A percentile compares a stretch with the other conserved stretches of the same genome.
Conservation (phyloP, 2,113 vertebrate species). For the Lota lota region DNA sequence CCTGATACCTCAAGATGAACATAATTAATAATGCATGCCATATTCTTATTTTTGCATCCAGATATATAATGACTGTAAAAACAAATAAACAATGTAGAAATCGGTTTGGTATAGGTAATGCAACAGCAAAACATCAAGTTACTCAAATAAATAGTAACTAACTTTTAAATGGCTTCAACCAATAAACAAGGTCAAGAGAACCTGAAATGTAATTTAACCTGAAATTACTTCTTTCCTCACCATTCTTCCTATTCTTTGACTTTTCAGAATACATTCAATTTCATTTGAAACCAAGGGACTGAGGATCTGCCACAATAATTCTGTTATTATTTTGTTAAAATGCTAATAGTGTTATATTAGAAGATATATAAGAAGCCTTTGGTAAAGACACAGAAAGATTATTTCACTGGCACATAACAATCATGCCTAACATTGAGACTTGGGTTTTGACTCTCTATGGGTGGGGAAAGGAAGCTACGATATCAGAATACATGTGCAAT, state of each 20-base stretch:
- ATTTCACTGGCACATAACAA: constrained; percentile 40
- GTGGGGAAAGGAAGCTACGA: constrained; percentile 40
- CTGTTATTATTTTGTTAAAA: constrained; percentile 36
- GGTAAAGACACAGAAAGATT: constrained; percentile 21
- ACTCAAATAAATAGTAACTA: constrained; percentile 25
- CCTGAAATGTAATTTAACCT: constrained; percentile 6
- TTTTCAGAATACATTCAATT: neutral
- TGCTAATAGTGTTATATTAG: constrained; percentile 36
- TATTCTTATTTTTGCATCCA: too few species aligned
- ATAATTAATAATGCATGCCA: too few species aligned
- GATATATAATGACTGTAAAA: too few species aligned
- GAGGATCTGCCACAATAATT: constrained; percentile 18
- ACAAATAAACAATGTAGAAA: too few species aligned
- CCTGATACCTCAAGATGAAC: too few species aligned
- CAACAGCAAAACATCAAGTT: constrained; percentile 5
- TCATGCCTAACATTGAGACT: constrained; percentile 22
- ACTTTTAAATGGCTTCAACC: neutral
- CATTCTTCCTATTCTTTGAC: too few species aligned
- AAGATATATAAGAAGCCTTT: constrained; percentile 23
- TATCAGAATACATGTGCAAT: constrained; percentile 12
- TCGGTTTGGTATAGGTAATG: too few species aligned
- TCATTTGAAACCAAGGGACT: constrained; percentile 30
- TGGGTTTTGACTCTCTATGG: constrained; percentile 22
- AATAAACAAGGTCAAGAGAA: too few species aligned
- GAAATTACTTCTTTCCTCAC: constrained; percentile 2